These are phyloP conservation scores for Tragelaphus imberbis DNA, from an alignment of 2,113 vertebrate species.

Conservation along the genomic window DNA sequence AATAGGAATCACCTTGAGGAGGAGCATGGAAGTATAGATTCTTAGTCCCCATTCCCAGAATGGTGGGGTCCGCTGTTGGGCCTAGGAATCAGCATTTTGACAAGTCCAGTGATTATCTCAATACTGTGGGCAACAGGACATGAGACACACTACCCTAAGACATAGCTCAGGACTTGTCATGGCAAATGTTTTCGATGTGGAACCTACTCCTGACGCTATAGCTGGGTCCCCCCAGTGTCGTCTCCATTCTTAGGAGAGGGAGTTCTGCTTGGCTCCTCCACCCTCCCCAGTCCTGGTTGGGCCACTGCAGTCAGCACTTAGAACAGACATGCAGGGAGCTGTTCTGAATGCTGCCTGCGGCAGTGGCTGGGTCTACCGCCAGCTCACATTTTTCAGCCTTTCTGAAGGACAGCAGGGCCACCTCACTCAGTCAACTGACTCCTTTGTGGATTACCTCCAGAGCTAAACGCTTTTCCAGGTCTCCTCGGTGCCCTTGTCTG, in stretches of 20 bases:
- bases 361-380: not conserved
- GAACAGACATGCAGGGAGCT: not conserved
- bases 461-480: not conserved
- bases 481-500: not conserved
- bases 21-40: no score
- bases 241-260: not conserved
- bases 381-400: not conserved
- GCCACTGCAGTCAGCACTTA: not conserved
- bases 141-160: not conserved
- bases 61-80: not conserved
- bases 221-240: not conserved
- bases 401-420: not conserved
- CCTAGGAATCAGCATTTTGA: not conserved
- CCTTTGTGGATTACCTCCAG: not conserved
- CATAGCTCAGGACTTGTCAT: not conserved
- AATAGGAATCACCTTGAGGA: not conserved
- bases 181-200: not conserved
- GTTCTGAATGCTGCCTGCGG: rapidly evolving
- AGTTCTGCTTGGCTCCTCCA: not conserved
- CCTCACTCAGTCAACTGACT: no score
- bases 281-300: not conserved
- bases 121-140: no score
- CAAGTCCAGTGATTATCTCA: no score
- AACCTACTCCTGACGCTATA: no score
- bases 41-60: not conserved